Evolutionary conservation across 2,113 vertebrate species (phyloP), one percentile per base, ranked within the genome.

Genomic region (Pseudorasbora parva): DNA sequence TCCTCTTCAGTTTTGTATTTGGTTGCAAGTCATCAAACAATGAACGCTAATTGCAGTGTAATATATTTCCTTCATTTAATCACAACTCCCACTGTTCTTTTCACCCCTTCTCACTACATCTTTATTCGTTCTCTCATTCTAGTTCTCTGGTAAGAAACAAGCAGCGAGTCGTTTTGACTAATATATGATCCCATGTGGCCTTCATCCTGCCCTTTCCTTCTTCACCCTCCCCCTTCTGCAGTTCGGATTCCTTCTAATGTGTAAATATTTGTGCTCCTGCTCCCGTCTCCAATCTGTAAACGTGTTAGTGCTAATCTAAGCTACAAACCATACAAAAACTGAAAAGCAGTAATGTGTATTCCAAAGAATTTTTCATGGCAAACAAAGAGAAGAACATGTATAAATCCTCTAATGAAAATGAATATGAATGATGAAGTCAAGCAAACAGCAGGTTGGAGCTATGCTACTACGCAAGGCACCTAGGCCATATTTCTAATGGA

Each of bases 401-500:
- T 69, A 81, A 81, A 68, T 56, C 14, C 17, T 43, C 15, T 69
- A 72, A 69, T 78, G 66, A 87, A 85, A 79, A 75, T 87, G 78
- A 89, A 91, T 85, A 84, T 82, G 73, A 87, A 91, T 86, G 88
- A 83, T 82, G 82, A 90, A 84, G 90, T 84, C 41, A 49, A 84
- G 72, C 86, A 69, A 69, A 69, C 86, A 91, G 90, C 91, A 86
- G 89, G 92, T 78, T 93, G 15, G 37, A 91, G 72, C 90, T 21
- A n/a, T 66, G 60, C 66, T 88, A 84, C 87, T 88, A 89, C 91
- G 88, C 85, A 82, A 87, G 88, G 92, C 91, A 94, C 91, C 92
- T 94, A 90, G 90, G 90, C 93, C 90, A 93, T 90, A 91, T 90
- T 91, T 92, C 90, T 94, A 94, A 95, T 94, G 93, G 93, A 93